phyloP scores from a whole-genome alignment of 2,888 invertebrate species.

The Copidosoma aretas region DNA sequence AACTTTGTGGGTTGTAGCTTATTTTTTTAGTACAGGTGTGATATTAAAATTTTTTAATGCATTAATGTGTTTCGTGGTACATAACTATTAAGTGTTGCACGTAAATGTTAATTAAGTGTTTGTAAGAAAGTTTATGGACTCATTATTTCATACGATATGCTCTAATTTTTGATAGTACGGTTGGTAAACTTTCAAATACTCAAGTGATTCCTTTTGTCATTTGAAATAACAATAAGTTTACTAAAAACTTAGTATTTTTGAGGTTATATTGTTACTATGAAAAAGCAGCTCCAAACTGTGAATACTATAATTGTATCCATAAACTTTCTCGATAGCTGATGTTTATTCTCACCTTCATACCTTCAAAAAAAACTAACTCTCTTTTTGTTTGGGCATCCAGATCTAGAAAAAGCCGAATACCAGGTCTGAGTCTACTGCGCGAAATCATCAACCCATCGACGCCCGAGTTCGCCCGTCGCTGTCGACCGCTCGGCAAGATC shows the following conservation, averaged over 20 bases:
- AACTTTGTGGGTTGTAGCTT: neutral
- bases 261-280: too few relatives aligned
- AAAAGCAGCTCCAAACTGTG: too few relatives aligned
- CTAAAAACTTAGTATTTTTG: neutral
- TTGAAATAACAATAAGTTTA: neutral
- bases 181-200: too few relatives aligned
- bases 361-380: constrained; percentile 13
- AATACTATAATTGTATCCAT: constrained; percentile 7
- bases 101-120: constrained; percentile 13
- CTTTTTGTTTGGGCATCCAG: constrained; percentile 60
- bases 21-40: neutral
- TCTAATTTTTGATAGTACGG: neutral
- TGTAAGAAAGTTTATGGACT: constrained; percentile 17
- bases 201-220: neutral
- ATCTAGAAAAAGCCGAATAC: constrained; percentile 94
- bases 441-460: constrained; percentile 67
- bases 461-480: constrained; percentile 56
- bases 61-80: neutral
- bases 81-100: constrained; percentile 22
- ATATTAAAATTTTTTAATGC: neutral
- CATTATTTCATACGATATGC: neutral
- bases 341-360: neutral
- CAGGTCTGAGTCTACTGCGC: constrained; percentile 82
- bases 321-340: constrained; percentile 4
- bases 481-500: constrained; percentile 70